These are phyloP conservation scores for Tachina grossa DNA, from an alignment of 2,888 invertebrate species.

Conservation along the genomic window DNA sequence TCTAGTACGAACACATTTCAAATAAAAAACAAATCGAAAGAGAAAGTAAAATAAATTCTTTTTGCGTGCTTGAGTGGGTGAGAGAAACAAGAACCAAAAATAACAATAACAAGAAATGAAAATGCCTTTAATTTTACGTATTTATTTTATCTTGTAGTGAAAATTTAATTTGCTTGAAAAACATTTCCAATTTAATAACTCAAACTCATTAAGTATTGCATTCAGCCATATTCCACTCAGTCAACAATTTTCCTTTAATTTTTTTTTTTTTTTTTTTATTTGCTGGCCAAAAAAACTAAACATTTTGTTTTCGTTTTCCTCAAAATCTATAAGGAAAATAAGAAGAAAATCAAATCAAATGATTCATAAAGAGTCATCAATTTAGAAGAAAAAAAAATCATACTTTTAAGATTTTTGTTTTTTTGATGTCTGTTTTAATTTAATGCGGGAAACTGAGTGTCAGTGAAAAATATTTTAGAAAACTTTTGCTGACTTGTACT, in stretches of 20 bases:
- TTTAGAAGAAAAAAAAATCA: conserved; percentile 28
- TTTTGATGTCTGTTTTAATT: conserved; percentile 31
- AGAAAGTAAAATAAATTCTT: conserved; percentile 19
- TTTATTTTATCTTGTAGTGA: background rate
- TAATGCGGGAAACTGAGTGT: conserved; percentile 31
- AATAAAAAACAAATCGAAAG: background rate
- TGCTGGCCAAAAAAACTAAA: conserved; percentile 23
- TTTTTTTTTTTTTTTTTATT: no score
- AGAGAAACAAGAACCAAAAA: background rate
- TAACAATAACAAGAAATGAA: conserved; percentile 21
- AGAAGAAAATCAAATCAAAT: conserved; percentile 35
- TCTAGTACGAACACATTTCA: conserved; percentile 16
- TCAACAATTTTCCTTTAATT: conserved; percentile 34
- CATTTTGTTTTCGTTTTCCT: conserved; percentile 3
- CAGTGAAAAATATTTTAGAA: conserved; percentile 35
- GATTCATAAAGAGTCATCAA: conserved; percentile 58
- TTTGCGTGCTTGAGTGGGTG: conserved; percentile 55
- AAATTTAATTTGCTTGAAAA: conserved; percentile 25
- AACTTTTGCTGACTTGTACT: conserved; percentile 19
- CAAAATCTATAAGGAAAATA: background rate
- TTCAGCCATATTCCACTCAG: conserved; percentile 49
- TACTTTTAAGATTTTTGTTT: conserved; percentile 23
- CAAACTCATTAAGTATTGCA: conserved; percentile 57
- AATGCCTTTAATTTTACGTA: background rate
- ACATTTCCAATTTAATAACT: conserved; percentile 62